Evolutionary conservation across 1,140 invertebrate genomes (phyloP), one percentile per base, ranked within the genome.

Genomic region (Pararge aegeria): DNA sequence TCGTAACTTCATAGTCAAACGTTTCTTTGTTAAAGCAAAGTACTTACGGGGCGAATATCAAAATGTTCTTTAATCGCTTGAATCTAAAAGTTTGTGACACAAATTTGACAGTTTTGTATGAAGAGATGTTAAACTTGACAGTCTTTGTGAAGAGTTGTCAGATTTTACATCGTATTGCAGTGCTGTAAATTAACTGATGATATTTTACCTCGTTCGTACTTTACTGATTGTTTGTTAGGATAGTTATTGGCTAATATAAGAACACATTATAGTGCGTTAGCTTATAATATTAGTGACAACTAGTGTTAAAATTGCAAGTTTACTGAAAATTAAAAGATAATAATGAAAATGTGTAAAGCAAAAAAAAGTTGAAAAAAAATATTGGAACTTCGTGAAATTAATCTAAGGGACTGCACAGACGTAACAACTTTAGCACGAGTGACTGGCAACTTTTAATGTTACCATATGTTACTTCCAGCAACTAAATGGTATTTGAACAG

Each of bases 221-320:
- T 42, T 50, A 34, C 65, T 15, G 50, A 54, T 63, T 60, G 44
- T 66, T 70, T 64, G 19, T 46, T 46, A 66, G 64, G 34, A 62
- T 66, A 68, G 65, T 70, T 57, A 57, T 61, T 70, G 68, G 75
- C 70, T 72, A 80, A 72, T 70, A 62, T 67, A 65, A 66, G 51
- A 56, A 63, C 64, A 73, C 72, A 72, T 57, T 70, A 68, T 78
- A 80, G 73, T 73, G 70, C 74, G 74, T 83, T 84, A 89, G 83
- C 78, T 87, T 88, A 84, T 87, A 87, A 87, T 82, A 87, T 90
- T 90, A 90, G 87, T 87, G 88, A 89, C 89, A 89, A 84, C 73
- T 90, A 90, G 88, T 85, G 83, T 84, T 87, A 89, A 88, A 79
- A 81, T 79, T 85, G 83, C 80, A 89, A 88, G 60, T 82, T 83